Evolutionary conservation across 2,113 vertebrate genomes (phyloP).

Genomic region (Tiliqua scincoides): DNA sequence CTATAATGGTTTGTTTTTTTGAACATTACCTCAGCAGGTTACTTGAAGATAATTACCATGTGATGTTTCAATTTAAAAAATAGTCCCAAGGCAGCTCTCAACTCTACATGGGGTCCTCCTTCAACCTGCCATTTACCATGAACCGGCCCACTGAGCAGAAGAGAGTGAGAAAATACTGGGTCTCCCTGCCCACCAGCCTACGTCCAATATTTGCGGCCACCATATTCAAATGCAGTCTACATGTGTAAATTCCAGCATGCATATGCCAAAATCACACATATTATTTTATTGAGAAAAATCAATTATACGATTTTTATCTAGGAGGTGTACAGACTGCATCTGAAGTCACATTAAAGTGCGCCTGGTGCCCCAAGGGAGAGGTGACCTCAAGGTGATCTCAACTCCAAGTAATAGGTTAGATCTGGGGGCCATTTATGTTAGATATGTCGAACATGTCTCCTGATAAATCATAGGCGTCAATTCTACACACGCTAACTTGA

Average conservation of each 20-base stretch:
- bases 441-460: not conserved
- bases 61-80: not conserved
- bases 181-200: too few relatives aligned
- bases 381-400: not conserved
- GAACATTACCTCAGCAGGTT: not conserved
- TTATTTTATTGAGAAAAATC: not conserved
- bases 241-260: not conserved
- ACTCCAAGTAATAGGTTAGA: not conserved
- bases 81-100: not conserved
- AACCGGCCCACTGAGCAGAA: not conserved
- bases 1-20: not conserved
- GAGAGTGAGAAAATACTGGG: not conserved
- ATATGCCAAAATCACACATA: not conserved
- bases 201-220: not conserved
- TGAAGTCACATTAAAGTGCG: too few relatives aligned
- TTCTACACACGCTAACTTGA: too few relatives aligned
- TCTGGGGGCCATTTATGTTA: not conserved
- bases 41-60: not conserved
- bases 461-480: not conserved
- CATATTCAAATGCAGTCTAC: not conserved
- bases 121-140: not conserved
- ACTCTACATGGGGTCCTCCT: not conserved
- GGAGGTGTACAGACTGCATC: too few relatives aligned
- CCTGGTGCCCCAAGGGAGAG: too few relatives aligned
- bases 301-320: not conserved